Evolutionary conservation across 2,113 vertebrate genomes (phyloP).

Genomic region (Macrotis lagotis): DNA sequence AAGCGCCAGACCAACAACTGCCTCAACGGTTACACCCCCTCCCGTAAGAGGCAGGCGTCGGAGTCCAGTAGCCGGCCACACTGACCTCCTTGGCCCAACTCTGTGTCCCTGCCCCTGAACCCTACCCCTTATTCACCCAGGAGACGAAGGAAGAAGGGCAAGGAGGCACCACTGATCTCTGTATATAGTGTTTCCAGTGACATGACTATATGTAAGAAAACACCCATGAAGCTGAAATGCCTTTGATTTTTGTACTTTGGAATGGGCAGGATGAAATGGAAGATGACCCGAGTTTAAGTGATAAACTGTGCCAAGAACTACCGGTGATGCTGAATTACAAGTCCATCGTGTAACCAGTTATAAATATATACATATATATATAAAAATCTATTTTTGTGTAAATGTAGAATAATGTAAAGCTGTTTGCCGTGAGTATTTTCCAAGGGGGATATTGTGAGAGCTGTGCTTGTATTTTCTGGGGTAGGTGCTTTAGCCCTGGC

Average conservation of each 20-base stretch:
- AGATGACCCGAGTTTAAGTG: conserved; percentile 59
- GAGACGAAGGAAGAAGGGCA: neutral
- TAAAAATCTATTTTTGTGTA: conserved; percentile 87
- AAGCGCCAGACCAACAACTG: conserved; percentile 93
- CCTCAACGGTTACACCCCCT: conserved; percentile 88
- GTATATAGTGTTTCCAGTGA: conserved; percentile 40
- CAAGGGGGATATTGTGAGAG: conserved; percentile 63
- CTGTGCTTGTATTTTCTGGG: neutral
- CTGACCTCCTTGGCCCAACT: conserved; percentile 82
- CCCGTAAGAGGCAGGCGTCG: conserved; percentile 89
- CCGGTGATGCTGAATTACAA: conserved; percentile 76
- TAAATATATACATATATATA: conserved; percentile 81
- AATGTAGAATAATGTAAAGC: conserved; percentile 82
- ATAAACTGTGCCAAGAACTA: conserved; percentile 76
- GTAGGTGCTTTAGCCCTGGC: neutral
- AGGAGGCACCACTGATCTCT: conserved; percentile 5
- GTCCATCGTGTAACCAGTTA: conserved; percentile 79
- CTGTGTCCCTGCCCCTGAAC: neutral
- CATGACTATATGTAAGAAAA: conserved; percentile 81
- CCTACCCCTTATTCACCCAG: neutral
- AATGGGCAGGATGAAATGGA: conserved; percentile 70
- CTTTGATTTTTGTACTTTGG: conserved; percentile 77
- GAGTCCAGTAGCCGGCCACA: conserved; percentile 97
- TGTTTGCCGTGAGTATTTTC: conserved; percentile 78
- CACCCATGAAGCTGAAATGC: conserved; percentile 74